A percentile compares a stretch with the other conserved stretches of the same genome.
Evolutionary conservation across 1,140 invertebrate genomes (phyloP).

Genomic region (Trichonephila inaurata): DNA sequence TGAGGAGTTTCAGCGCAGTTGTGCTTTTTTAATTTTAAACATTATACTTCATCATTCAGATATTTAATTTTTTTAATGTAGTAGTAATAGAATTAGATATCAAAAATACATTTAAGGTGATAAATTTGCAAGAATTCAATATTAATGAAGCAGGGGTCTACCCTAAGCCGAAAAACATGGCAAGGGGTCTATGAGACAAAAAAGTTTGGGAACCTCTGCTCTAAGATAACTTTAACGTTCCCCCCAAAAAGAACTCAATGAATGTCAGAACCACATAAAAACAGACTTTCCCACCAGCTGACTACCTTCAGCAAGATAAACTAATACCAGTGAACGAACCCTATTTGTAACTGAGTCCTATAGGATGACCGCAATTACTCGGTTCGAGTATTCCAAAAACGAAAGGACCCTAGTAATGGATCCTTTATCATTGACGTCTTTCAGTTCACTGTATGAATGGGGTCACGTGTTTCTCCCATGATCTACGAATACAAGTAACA

Average conservation of each 20-base stretch:
- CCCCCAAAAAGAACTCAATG: neutral
- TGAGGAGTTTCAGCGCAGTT: no score
- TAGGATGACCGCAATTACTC: conserved; percentile 19
- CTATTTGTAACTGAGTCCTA: neutral
- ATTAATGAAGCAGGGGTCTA: no score
- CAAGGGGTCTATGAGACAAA: no score
- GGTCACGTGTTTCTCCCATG: conserved; percentile 7
- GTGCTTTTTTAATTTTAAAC: no score
- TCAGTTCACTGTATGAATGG: neutral
- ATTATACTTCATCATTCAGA: no score
- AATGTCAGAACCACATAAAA: neutral
- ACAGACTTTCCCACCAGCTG: neutral
- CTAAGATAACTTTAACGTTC: neutral
- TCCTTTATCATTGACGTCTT: conserved; percentile 21
- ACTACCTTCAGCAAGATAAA: neutral
- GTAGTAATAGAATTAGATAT: no score
- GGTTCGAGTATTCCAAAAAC: neutral
- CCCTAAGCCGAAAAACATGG: no score
- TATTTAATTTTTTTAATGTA: no score
- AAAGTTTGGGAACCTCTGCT: no score
- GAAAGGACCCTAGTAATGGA: conserved; percentile 28
- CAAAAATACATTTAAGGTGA: no score
- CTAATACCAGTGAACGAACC: neutral
- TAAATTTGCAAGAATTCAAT: no score
- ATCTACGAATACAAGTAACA: conserved; percentile 12